Evolutionary conservation across 2,113 vertebrate species (phyloP), one percentile per base, ranked within the genome.

Genomic region (Macquaria australasica): DNA sequence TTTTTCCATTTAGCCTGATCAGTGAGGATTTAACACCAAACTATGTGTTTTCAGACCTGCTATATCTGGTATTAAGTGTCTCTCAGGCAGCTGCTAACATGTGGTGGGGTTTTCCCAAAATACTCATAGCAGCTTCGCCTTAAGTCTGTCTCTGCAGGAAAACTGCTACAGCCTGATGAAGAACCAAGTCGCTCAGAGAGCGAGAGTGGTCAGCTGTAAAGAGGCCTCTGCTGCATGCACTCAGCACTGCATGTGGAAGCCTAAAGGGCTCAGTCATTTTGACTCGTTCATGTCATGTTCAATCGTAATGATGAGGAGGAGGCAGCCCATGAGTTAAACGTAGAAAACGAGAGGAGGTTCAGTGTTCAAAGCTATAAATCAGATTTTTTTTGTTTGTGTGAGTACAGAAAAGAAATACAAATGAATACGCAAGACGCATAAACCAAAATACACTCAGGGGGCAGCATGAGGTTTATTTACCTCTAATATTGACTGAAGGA

Each of bases 401-500:
- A 53, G 18, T 41, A 6, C 23, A 53, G 37, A 85, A 6, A 68
- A 59, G 4, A n/a, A 60, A 77, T 5, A 34, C 5, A 55, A 10
- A 69, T 82, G 23, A 59, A 69, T 51, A 76, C 6, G 8, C 48
- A 68, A 58, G 25, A 37, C 37, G n/a, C 64, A 82, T 74, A 23
- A 31, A 43, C 28, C 48, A 21, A 70, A 70, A 62, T 8, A n/a
- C 41, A 39, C 60, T 6, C 25, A 2, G 5, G 25, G n/a, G 18
- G 25, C 58, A 77, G 62, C 74, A 15, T 28, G 56, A 41, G 71
- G 31, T 79, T 76, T 86, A 63, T 77, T 88, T 81, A 73, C 31
- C 56, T 82, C 39, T 56, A 56, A 66, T 84, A 87, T 76, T 79
- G 85, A 86, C 60, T 77, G 50, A 82, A 80, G 31, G 76, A 84